A percentile compares a stretch with the other conserved stretches of the same genome.
phyloP scores from a whole-genome alignment of 2,113 vertebrate species.

The Marcusenius ussheri region DNA sequence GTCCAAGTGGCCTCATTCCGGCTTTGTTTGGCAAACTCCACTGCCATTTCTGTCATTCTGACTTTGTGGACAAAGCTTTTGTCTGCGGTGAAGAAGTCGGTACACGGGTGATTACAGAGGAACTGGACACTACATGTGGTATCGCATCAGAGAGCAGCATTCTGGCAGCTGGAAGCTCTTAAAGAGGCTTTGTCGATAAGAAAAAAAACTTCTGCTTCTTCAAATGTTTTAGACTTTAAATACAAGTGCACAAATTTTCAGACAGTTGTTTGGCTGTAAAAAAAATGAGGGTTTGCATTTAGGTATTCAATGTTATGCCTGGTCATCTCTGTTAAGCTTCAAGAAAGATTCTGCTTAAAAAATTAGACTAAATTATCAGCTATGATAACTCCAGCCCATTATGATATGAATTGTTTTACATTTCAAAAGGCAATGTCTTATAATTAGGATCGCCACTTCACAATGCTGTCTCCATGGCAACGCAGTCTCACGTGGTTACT shows the following conservation, averaged over 20 bases:
- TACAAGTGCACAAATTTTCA: background rate
- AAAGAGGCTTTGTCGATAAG: background rate
- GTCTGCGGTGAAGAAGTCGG: background rate
- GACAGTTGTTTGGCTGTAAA: background rate
- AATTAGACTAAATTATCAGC: background rate
- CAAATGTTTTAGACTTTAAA: background rate
- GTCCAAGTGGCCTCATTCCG: background rate
- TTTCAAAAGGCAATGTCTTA: slow-evolving; percentile 8
- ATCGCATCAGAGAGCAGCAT: background rate
- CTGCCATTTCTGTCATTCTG: background rate
- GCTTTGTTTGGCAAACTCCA: background rate
- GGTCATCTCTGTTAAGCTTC: background rate
- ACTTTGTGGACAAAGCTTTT: background rate
- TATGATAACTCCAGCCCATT: background rate
- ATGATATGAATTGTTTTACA: slow-evolving; percentile 19
- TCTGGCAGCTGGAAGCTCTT: background rate
- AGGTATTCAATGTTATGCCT: background rate
- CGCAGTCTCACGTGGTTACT: slow-evolving; percentile 12
- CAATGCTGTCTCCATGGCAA: slow-evolving; percentile 22
- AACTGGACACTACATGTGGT: background rate
- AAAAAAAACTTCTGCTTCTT: background rate
- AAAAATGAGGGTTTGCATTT: background rate
- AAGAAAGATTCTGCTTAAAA: background rate
- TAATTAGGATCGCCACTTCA: slow-evolving; percentile 7
- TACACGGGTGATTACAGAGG: background rate